Base-by-base conservation (phyloP, 2,797 vertebrate species). In the Cynodonichthys magdalenae region DNA sequence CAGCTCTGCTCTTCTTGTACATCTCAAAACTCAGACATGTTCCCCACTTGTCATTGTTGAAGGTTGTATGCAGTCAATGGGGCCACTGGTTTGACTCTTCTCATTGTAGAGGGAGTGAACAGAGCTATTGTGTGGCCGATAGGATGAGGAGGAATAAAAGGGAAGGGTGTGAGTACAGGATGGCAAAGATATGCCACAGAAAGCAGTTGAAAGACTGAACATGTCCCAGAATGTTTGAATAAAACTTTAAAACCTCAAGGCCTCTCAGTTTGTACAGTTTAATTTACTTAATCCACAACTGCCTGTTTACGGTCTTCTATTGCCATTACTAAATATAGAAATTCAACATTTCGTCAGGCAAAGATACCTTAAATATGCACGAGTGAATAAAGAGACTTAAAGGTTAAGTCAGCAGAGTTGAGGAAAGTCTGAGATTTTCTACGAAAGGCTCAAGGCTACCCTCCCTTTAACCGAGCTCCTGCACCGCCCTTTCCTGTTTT, bases 401-500 rank as follows among this genome's bases (percentile, higher is more conserved):
- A 27, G 18, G 28, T 42, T 20, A 62, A 70, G 27, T 58, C 31
- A 45, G 63, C 52, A 44, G 9, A 82, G 24, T 24, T 44, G 2
- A 57, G 44, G 19, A 59, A 57, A 71, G 44, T 58, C 59, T 75
- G 39, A 56, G 20, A 62, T 73, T 56, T 67, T 79, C 76, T 72
- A 4, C 54, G 69, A 45, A 74, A 59, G 71, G 63, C 5, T 66
- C 56, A 44, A 76, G 48, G 71, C 76, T 58, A 39, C 62, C 48
- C 71, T 68, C 77, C 84, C 81, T 56, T 74, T 63, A 66, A 76
- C 47, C 0, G 27, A 79, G 48, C 39, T 57, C 24, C 27, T 57
- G 73, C 59, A 42, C 83, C 74, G 7, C 87, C 88, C 71, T 90
- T 92, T 92, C 83, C 90, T 92, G 90, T 91, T 92, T 90, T 87